These are phyloP conservation scores for Caenorhabditis sp. DNA, from an alignment of 2,888 invertebrate genomes.

Conservation along the genomic window DNA sequence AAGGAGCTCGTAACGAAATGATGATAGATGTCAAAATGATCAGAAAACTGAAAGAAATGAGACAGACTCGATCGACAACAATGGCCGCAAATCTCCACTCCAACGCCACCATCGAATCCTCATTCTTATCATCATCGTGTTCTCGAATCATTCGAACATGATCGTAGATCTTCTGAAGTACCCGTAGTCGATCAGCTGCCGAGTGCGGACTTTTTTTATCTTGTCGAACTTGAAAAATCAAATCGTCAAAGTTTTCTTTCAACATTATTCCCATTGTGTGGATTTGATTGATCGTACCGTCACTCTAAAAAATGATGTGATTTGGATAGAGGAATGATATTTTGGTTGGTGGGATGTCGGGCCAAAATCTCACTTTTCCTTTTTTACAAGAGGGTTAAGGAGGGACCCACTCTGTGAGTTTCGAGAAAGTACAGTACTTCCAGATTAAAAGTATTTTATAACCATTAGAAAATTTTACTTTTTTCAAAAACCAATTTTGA, in stretches of 20 bases:
- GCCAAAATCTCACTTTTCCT: no score
- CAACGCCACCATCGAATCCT: constrained; percentile 53
- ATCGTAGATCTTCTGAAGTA: constrained; percentile 61
- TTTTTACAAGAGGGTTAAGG: no score
- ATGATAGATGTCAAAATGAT: constrained; percentile 47
- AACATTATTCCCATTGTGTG: constrained; percentile 47
- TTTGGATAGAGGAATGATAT: no score
- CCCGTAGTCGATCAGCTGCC: constrained; percentile 40
- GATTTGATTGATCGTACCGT: constrained; percentile 52
- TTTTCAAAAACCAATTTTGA: no score
- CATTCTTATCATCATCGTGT: constrained; percentile 60
- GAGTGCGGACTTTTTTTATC: constrained; percentile 25
- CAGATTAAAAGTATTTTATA: no score
- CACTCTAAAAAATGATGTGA: constrained; percentile 42
- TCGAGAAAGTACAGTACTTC: no score
- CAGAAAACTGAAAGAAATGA: constrained; percentile 58
- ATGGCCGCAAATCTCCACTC: constrained; percentile 67
- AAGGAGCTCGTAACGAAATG: constrained; percentile 60
- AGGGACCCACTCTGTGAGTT: no score
- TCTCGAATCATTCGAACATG: constrained; percentile 66
- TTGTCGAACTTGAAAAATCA: constrained; percentile 50
- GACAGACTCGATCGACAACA: constrained; percentile 61
- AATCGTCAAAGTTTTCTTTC: constrained; percentile 56
- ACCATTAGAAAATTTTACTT: no score
- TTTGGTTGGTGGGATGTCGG: no score